Conservation (phyloP, 2,113 vertebrate genomes). For the Mus musculus region GRCm39 chr4:86648501-86649000, state of each 20-base stretch:
- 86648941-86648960: no score
- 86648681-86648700: neutral
- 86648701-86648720: neutral
- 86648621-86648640: neutral
- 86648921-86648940: no score
- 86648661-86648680: conserved; percentile 14
- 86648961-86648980: no score
- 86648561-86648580: neutral
- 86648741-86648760: neutral
- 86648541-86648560: conserved; percentile 19
- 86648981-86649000: no score
- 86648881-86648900: no score
- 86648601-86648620: neutral
- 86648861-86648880: no score
- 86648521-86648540: conserved; percentile 29
- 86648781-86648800: neutral
- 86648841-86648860: neutral
- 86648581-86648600: conserved; percentile 19
- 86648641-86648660: neutral
- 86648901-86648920: no score
- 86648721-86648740: neutral
- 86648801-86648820: neutral
- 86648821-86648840: neutral
- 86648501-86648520: conserved; percentile 32
- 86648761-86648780: neutral